Evolutionary conservation across 1,140 invertebrate genomes (phyloP).

Genomic region (Macrocentrus cingulum): DNA sequence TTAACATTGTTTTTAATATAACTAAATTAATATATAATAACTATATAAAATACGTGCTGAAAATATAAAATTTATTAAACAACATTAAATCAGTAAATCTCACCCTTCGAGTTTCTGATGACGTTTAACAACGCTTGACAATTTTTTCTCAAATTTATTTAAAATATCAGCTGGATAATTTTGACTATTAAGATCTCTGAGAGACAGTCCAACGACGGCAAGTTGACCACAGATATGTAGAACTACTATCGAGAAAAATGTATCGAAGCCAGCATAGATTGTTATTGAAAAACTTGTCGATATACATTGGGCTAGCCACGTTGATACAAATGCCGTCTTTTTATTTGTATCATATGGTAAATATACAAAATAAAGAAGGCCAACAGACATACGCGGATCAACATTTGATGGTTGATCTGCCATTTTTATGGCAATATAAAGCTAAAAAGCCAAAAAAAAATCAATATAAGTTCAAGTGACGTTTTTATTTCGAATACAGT

Average conservation of each 20-base stretch:
- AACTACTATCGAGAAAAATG: slow-evolving; percentile 54
- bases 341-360: slow-evolving; percentile 51
- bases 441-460: slow-evolving; percentile 12
- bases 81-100: slow-evolving; percentile 2
- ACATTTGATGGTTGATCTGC: slow-evolving; percentile 12
- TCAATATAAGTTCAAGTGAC: neutral
- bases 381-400: slow-evolving; percentile 24
- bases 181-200: slow-evolving; percentile 18
- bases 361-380: slow-evolving; percentile 21
- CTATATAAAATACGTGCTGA: no score
- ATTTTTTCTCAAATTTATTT: neutral
- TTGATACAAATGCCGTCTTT: slow-evolving; percentile 56
- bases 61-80: no score
- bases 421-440: slow-evolving; percentile 20
- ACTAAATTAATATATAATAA: no score
- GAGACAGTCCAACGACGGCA: slow-evolving; percentile 32
- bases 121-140: slow-evolving; percentile 5
- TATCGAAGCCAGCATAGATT: slow-evolving; percentile 56
- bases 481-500: neutral
- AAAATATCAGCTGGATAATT: neutral
- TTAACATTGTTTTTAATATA: no score
- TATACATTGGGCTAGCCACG: slow-evolving; percentile 50
- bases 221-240: slow-evolving; percentile 59
- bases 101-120: neutral
- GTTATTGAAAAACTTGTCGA: slow-evolving; percentile 43